A percentile compares a stretch with the other conserved stretches of the same genome.
These are phyloP conservation scores for Sebastes schlegelii DNA, from an alignment of 2,113 vertebrate species.

Conservation along the genomic window DNA sequence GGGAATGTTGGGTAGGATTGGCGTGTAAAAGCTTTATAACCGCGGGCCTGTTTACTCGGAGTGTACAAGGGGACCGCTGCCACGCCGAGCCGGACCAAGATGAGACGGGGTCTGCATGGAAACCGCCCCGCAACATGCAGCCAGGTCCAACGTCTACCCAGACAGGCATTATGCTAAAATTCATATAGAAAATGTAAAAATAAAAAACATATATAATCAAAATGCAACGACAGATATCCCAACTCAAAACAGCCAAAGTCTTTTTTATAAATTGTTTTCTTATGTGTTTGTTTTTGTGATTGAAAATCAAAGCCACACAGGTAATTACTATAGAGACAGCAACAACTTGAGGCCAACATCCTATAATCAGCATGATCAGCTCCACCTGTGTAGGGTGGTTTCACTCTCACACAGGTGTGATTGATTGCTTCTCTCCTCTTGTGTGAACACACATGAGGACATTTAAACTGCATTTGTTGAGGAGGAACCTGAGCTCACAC, in stretches of 20 bases:
- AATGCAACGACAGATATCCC: neutral
- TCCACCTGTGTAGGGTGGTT: neutral
- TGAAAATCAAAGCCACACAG: too few species aligned
- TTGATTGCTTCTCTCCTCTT: neutral
- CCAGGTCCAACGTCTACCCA: neutral
- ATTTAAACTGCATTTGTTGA: neutral
- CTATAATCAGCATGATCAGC: neutral
- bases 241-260: neutral
- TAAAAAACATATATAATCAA: neutral
- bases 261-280: neutral
- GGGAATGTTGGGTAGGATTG: slow-evolving; percentile 82
- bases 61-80: slow-evolving; percentile 60
- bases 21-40: slow-evolving; percentile 87
- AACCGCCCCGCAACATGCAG: neutral
- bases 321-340: too few species aligned
- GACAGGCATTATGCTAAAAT: too few species aligned
- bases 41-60: slow-evolving; percentile 83
- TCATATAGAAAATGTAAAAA: neutral
- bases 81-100: slow-evolving; percentile 38
- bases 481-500: too few species aligned
- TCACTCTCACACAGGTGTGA: neutral
- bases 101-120: slow-evolving; percentile 17
- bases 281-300: neutral
- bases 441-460: neutral
- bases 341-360: neutral